phyloP scores from a whole-genome alignment of 1,140 invertebrate species.

The Odontomachus brunneus region DNA sequence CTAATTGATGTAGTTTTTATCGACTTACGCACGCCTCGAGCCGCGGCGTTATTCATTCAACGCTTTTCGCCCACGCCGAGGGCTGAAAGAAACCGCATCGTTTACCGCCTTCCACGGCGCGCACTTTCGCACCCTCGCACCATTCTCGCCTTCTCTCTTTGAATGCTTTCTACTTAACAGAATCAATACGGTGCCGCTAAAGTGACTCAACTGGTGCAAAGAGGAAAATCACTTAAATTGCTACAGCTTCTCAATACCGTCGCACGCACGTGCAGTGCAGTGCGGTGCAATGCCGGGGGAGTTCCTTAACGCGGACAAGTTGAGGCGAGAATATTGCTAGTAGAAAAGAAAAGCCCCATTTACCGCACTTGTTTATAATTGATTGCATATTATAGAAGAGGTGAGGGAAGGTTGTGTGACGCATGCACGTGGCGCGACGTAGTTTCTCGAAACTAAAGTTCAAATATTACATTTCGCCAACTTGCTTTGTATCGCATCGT shows the following conservation, averaged over 20 bases:
- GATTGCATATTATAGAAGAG: too few species aligned
- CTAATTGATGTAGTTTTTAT: conserved; percentile 84
- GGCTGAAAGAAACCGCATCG: conserved; percentile 84
- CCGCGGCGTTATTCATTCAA: conserved; percentile 81
- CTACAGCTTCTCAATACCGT: conserved; percentile 9
- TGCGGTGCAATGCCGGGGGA: too few species aligned
- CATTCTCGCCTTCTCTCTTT: conserved; percentile 73
- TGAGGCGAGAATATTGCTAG: too few species aligned
- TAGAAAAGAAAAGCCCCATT: too few species aligned
- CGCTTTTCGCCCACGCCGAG: conserved; percentile 70
- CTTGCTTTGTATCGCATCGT: too few species aligned
- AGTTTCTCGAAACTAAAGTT: too few species aligned
- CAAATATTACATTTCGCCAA: too few species aligned
- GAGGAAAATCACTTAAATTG: conserved; percentile 37
- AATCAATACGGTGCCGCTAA: conserved; percentile 75
- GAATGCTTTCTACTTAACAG: conserved; percentile 73
- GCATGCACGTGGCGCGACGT: too few species aligned
- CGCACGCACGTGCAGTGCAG: background rate
- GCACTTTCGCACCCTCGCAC: conserved; percentile 73
- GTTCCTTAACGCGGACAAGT: too few species aligned
- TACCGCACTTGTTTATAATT: too few species aligned
- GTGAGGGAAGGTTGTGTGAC: too few species aligned
- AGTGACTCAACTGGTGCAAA: conserved; percentile 64
- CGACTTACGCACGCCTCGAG: conserved; percentile 79
- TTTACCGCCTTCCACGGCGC: conserved; percentile 77